Conservation (phyloP, 2,888 invertebrate species). For the Lobophora halterata region DNA sequence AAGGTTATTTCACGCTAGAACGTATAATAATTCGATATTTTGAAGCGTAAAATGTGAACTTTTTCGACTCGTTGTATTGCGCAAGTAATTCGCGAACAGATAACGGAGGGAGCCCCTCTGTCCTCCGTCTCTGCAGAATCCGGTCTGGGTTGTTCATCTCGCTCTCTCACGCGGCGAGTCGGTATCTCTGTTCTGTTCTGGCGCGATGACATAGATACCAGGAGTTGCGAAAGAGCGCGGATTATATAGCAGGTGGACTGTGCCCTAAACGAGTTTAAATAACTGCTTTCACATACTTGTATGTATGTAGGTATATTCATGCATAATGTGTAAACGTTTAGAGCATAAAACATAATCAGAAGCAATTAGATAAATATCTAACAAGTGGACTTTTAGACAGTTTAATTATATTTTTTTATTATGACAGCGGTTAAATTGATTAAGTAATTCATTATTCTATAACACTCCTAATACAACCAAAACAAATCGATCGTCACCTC, state of each 20-base stretch:
- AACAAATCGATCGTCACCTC: too few relatives aligned
- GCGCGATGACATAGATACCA: constrained; percentile 76
- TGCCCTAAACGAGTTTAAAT: constrained; percentile 75
- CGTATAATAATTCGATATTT: constrained; percentile 35
- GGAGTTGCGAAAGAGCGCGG: constrained; percentile 78
- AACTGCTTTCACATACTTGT: constrained; percentile 73
- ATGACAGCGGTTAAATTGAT: too few relatives aligned
- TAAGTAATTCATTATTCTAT: too few relatives aligned
- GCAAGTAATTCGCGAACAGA: constrained; percentile 78
- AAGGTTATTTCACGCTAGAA: constrained; percentile 21
- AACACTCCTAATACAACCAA: too few relatives aligned
- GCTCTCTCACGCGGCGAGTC: constrained; percentile 38
- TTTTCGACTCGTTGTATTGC: constrained; percentile 72
- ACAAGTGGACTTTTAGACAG: constrained; percentile 1
- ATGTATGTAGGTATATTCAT: constrained; percentile 61
- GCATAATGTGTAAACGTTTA: constrained; percentile 37
- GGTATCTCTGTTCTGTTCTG: constrained; percentile 43
- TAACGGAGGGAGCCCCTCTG: constrained; percentile 71
- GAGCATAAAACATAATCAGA: constrained; percentile 24
- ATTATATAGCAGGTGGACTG: constrained; percentile 80
- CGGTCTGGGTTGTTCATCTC: constrained; percentile 52
- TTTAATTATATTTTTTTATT: too few relatives aligned
- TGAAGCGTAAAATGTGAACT: constrained; percentile 51
- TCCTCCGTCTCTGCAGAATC: constrained; percentile 69
- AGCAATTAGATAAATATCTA: not conserved